Base-by-base conservation (phyloP, 1,140 invertebrate genomes). In the Lordiphosa collinella region DNA sequence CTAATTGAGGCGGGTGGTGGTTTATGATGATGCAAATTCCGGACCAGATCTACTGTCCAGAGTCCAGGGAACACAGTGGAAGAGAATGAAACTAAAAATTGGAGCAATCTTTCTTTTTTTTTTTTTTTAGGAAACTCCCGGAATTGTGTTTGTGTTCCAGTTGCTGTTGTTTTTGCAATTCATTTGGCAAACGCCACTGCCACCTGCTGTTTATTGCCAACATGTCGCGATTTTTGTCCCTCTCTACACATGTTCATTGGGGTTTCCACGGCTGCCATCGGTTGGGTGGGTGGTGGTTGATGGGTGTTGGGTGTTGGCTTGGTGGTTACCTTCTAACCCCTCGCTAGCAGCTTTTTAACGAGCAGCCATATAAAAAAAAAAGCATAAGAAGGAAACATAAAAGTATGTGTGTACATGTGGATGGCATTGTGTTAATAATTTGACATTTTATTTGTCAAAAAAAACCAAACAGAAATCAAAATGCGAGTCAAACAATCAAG, bases 151-250 rank as follows among this genome's bases (percentile, higher is more conserved):
- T 22, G 18, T 9, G 6, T 22, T 18, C n/a, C 25, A 18, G 31
- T 41, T n/a, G 25, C 18, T 49, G 32, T 41, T 53, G 16, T 56
- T 46, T 35, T 14, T 46, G 47, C 35, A 57, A 43, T 58, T 69
- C 49, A 63, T 63, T 72, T 55, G 51, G 46, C n/a, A 52, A 62
- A 57, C 60, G 67, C 58, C 68, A 62, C 55, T 40, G 61, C 71
- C 78, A 84, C 78, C 78, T 84, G 76, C 78, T 76, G 78, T 82
- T 82, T 82, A 82, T 82, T 84, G 78, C 54, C 76, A 82, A 82
- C 73, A 67, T 82, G 76, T 82, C 67, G 70, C 75, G 70, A 80
- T 80, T 75, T 80, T 73, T 47, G 7, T 0, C 8, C 14, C 47
- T 58, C 59, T 41, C 8, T 34, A 56, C 51, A 61, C 51, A 50